These are phyloP conservation scores for Brachypalpus laphriformis DNA, from an alignment of 2,888 invertebrate species.

Conservation along the genomic window DNA sequence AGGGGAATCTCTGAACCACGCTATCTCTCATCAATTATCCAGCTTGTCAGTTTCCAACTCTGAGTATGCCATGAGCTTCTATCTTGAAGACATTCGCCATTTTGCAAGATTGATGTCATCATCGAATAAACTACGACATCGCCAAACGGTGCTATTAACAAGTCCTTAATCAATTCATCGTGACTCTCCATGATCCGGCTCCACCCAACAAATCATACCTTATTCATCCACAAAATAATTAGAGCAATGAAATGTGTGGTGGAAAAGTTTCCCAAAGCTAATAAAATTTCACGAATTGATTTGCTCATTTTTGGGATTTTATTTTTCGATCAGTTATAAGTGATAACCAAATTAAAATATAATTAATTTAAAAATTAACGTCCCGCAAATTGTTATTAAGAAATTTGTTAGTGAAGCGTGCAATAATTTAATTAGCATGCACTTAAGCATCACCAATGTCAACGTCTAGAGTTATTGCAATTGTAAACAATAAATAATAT, in stretches of 20 bases:
- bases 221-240: not conserved
- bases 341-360: not conserved
- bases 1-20: no score
- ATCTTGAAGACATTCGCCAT: no score
- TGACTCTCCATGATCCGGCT: not conserved
- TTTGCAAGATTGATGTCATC: no score
- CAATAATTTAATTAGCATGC: constrained; percentile 4
- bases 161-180: not conserved
- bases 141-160: not conserved
- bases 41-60: no score
- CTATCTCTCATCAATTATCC: no score
- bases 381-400: not conserved
- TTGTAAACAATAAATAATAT: not conserved
- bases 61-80: no score
- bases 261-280: not conserved
- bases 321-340: not conserved
- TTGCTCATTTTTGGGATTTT: not conserved
- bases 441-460: not conserved
- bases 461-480: not conserved
- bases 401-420: constrained; percentile 1
- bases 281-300: not conserved
- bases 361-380: constrained; percentile 13
- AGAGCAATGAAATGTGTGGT: not conserved
- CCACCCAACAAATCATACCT: not conserved
- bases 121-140: not conserved